Percentiles rank a stretch among this genome's conserved stretches.
phyloP scores from a whole-genome alignment of 2,888 invertebrate genomes.

The Acleris holmiana region DNA sequence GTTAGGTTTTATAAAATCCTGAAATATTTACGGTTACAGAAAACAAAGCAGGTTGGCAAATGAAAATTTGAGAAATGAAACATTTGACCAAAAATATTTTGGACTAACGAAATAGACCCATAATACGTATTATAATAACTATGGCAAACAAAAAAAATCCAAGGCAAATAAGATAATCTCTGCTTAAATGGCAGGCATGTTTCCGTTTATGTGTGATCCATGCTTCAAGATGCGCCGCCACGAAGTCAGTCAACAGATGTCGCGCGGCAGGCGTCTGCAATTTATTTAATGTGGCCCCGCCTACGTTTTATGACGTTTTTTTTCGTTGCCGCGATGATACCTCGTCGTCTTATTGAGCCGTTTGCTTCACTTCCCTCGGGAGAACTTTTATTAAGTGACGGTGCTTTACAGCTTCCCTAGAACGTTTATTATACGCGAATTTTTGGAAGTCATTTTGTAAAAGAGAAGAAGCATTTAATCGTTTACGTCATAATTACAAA shows the following conservation, averaged over 20 bases:
- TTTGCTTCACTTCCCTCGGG: constrained; percentile 70
- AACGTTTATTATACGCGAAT: constrained; percentile 53
- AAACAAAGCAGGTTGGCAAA: too few relatives aligned
- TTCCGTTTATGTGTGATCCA: constrained; percentile 23
- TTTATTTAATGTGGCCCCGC: constrained; percentile 77
- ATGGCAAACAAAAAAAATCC: too few relatives aligned
- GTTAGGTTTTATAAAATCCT: too few relatives aligned
- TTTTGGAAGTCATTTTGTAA: constrained; percentile 42
- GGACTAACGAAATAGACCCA: too few relatives aligned
- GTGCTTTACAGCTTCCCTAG: constrained; percentile 61
- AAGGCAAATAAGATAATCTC: not conserved
- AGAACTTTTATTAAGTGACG: constrained; percentile 78
- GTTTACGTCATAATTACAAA: constrained; percentile 17
- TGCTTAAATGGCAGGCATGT: not conserved
- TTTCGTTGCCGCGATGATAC: constrained; percentile 70
- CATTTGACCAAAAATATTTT: too few relatives aligned
- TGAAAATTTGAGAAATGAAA: too few relatives aligned
- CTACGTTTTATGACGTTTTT: constrained; percentile 70
- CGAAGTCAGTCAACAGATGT: constrained; percentile 64
- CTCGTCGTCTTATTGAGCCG: constrained; percentile 77
- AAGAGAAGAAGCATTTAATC: too few relatives aligned
- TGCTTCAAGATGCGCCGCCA: constrained; percentile 41
- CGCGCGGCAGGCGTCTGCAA: constrained; percentile 69
- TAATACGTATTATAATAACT: too few relatives aligned
- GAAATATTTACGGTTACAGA: too few relatives aligned